A percentile compares a stretch with the other conserved stretches of the same genome.
Conservation (phyloP, 2,113 vertebrate species). For the Gadus macrocephalus region DNA sequence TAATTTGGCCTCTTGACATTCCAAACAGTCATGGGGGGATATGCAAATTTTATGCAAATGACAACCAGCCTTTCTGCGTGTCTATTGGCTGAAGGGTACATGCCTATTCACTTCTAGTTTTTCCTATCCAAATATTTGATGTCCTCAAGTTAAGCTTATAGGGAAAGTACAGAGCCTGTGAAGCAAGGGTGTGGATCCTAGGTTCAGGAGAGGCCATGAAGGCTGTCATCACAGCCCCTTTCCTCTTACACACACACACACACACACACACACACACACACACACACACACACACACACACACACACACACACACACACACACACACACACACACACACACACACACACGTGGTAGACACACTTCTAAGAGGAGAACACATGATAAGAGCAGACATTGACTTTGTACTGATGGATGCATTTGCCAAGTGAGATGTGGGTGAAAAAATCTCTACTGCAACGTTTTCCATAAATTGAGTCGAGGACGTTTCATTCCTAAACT, state of each 20-base stretch:
- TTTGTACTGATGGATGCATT: slow-evolving; percentile 22
- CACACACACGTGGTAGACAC: slow-evolving; percentile 39
- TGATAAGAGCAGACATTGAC: slow-evolving; percentile 43
- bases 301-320: slow-evolving; percentile 8
- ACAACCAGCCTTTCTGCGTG: slow-evolving; percentile 50
- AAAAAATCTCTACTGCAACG: neutral
- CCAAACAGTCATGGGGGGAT: slow-evolving; percentile 68
- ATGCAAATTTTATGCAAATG: slow-evolving; percentile 79
- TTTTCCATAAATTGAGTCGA: neutral
- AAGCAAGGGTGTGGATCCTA: slow-evolving; percentile 8
- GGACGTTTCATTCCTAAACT: neutral
- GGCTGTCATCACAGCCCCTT: slow-evolving; percentile 44
- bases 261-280: neutral
- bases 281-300: slow-evolving; percentile 11
- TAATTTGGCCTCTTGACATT: slow-evolving; percentile 78
- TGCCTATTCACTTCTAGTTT: slow-evolving; percentile 35
- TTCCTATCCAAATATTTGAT: slow-evolving; percentile 57
- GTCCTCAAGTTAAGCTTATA: slow-evolving; percentile 11
- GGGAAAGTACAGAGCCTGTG: neutral
- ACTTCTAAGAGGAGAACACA: slow-evolving; percentile 49
- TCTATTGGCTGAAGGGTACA: slow-evolving; percentile 43
- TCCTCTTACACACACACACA: slow-evolving; percentile 14
- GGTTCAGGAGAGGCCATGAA: slow-evolving; percentile 48
- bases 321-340: slow-evolving; percentile 8
- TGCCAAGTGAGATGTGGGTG: neutral